phyloP scores from a whole-genome alignment of 2,113 vertebrate genomes.

The Phyllopteryx taeniolatus region DNA sequence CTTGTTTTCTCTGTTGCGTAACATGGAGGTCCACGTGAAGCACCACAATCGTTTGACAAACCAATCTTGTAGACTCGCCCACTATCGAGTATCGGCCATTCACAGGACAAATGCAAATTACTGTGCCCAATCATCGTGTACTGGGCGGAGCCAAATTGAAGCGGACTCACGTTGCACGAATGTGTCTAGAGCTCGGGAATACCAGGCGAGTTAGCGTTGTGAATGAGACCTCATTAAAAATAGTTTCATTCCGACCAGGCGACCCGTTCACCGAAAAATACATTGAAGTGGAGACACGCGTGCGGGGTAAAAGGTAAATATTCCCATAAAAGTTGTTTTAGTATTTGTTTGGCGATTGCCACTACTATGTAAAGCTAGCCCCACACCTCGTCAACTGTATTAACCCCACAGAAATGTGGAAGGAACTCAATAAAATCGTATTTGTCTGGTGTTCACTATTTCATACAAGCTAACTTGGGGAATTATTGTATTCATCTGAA shows the following conservation, averaged over 20 bases:
- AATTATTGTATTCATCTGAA: not conserved
- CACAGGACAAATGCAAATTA: rapidly evolving
- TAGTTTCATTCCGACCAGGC: not conserved
- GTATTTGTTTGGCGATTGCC: conserved; percentile 19
- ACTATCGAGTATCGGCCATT: conserved; percentile 31
- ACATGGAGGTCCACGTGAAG: conserved; percentile 71
- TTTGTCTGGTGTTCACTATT: not conserved
- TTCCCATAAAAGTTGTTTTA: not conserved
- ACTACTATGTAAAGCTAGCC: conserved; percentile 21
- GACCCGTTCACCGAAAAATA: not conserved
- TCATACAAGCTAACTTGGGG: too few species aligned
- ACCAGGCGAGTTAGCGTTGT: conserved; percentile 23
- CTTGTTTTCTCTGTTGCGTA: conserved; percentile 63
- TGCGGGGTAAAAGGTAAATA: conserved; percentile 38
- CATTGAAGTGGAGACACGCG: not conserved
- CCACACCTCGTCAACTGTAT: conserved; percentile 19
- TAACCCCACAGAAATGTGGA: not conserved
- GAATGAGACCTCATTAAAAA: conserved; percentile 22
- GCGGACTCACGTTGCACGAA: conserved; percentile 73
- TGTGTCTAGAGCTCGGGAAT: conserved; percentile 58
- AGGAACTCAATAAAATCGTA: conserved; percentile 19
- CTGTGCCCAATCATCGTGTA: conserved; percentile 39
- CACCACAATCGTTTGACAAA: not conserved
- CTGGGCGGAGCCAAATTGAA: conserved; percentile 31
- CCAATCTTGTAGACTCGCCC: not conserved